Evolutionary conservation across 2,888 invertebrate species (phyloP), one percentile per base, ranked within the genome.

Genomic region (Melieria omissa): DNA sequence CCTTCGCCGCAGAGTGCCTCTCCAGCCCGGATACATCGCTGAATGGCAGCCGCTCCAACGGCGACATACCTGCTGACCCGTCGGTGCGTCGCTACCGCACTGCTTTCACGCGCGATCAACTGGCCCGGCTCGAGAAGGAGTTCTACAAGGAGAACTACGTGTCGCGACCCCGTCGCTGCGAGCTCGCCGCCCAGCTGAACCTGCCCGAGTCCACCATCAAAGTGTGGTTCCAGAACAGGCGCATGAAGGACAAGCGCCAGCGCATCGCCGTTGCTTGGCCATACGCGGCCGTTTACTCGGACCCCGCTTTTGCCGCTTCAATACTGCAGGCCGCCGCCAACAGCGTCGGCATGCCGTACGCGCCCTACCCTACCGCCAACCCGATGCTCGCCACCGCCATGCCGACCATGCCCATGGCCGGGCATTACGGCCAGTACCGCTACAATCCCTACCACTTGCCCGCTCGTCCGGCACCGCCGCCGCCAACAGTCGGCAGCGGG

Each of bases 141-240:
- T 99, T 99, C 85, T 92, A 92, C 88, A 94, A 95, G 81, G 99
- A 99, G 87, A 99, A 98, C 87, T 99, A 99, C 87, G 98, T 99
- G 0, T 97, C 97, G 0, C 89, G 99, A 69, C 99, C 99, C 0
- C 89, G 97, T 72, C 89, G 99, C 75, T 97, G 98, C 84, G 99
- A 99, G 86, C 88, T 99, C 54, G 99, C 99, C 0, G 92, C 95
- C 0, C 94, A 96, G 81, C 89, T 99, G 14, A 94, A 95, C 77
- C 89, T 99, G 9, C 98, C 99, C 0, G 99, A 99, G 86, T 95
- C 96, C 45, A 99, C 99, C 3, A 99, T 99, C 78, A 99, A 99
- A 93, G 98, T 98, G 7, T 99, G 99, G 99, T 99, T 99, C 86
- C 87, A 87, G 78, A 87, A 87, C 65, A 84, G 87, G 3, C 86